Evolutionary conservation across 2,113 vertebrate genomes (phyloP).

Genomic region (Bostrychus sinensis): DNA sequence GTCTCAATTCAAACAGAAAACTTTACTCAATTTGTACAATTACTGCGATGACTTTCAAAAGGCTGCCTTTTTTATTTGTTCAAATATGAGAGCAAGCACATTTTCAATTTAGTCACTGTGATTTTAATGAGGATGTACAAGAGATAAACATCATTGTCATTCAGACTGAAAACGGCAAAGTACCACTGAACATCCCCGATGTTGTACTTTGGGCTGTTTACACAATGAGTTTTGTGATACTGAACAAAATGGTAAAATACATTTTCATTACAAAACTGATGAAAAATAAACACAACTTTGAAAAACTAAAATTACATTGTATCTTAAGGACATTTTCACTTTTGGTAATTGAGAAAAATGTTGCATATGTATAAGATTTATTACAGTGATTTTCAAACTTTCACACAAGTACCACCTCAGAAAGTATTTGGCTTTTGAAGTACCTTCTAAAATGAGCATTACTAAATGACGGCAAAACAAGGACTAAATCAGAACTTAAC

Average conservation of each 20-base stretch:
- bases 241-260: neutral
- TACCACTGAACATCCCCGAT: neutral
- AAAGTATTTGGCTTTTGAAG: too few relatives aligned
- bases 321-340: too few relatives aligned
- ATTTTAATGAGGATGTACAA: neutral
- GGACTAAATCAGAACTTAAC: too few relatives aligned
- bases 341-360: too few relatives aligned
- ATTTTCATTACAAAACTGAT: neutral
- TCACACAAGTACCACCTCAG: too few relatives aligned
- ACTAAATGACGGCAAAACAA: too few relatives aligned
- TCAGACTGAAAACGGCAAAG: neutral
- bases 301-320: too few relatives aligned
- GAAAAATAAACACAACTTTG: too few relatives aligned
- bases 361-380: too few relatives aligned
- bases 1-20: constrained; percentile 27
- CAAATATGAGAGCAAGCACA: neutral
- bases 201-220: neutral
- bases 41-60: neutral
- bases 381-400: too few relatives aligned
- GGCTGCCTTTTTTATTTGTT: neutral
- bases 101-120: neutral
- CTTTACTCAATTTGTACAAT: neutral
- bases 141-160: neutral
- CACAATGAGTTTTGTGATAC: neutral
- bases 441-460: too few relatives aligned